Conservation (phyloP, 2,113 vertebrate genomes). For the Oplegnathus fasciatus region DNA sequence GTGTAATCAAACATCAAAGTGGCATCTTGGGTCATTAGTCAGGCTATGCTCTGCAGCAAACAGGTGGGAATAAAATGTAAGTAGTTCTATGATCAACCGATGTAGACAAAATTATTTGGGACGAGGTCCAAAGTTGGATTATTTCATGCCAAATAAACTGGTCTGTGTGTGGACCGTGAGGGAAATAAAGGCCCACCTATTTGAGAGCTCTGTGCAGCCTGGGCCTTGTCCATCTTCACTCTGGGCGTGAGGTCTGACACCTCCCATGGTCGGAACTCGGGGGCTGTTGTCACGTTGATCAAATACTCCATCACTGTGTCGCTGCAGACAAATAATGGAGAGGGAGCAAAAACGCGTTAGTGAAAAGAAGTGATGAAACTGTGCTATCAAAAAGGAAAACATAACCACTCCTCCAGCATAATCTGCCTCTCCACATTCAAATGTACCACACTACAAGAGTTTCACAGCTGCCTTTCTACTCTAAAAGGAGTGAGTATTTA, state of each 20-base stretch:
- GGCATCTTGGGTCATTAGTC: not conserved
- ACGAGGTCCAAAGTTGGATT: not conserved
- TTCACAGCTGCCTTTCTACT: not conserved
- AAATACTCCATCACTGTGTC: conserved; percentile 98
- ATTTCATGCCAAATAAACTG: not conserved
- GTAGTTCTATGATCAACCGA: not conserved
- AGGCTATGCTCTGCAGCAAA: not conserved
- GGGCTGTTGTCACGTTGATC: conserved; percentile 96
- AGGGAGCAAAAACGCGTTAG: not conserved
- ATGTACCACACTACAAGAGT: not conserved
- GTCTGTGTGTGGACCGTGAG: too few species aligned
- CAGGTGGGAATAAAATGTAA: not conserved
- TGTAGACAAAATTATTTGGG: not conserved
- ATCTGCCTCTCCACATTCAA: not conserved
- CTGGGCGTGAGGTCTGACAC: conserved; percentile 87
- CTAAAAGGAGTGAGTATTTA: not conserved
- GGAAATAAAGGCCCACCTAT: conserved; percentile 82
- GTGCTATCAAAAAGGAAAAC: not conserved
- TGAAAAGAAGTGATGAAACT: not conserved
- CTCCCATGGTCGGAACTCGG: conserved; percentile 96
- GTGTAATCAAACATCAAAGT: not conserved
- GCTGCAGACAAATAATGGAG: conserved; percentile 75
- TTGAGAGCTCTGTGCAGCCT: conserved; percentile 89
- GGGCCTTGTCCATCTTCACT: conserved; percentile 88
- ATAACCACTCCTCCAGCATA: not conserved